Evolutionary conservation across 2,888 invertebrate genomes (phyloP).

Genomic region (Zelleria hepariella): DNA sequence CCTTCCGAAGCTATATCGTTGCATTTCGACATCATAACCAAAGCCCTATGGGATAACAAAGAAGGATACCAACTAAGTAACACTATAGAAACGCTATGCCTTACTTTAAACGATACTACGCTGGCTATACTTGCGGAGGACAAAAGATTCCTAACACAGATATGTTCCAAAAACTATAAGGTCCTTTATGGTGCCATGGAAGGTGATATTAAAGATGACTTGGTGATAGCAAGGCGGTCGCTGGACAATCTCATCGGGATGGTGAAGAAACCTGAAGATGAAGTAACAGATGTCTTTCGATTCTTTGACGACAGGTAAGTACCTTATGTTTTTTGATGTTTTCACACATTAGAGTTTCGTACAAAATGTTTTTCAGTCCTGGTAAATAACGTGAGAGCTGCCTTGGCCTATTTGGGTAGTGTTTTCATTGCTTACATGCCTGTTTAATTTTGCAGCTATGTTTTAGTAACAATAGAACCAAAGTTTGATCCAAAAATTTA

Average conservation of each 20-base stretch:
- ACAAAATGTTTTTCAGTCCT: background rate
- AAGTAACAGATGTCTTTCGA: constrained; percentile 27
- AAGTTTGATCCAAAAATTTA: no score
- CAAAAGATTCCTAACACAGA: constrained; percentile 32
- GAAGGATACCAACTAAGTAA: constrained; percentile 33
- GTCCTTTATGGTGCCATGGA: constrained; percentile 33
- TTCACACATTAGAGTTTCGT: background rate
- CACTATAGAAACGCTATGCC: constrained; percentile 34
- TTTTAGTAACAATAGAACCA: no score
- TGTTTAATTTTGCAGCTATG: no score
- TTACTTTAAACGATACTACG: constrained; percentile 30
- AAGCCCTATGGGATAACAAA: constrained; percentile 34
- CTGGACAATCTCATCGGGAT: constrained; percentile 31
- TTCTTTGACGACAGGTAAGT: constrained; percentile 43
- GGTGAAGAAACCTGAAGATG: constrained; percentile 20
- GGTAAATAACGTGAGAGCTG: no score
- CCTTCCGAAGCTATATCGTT: constrained; percentile 40
- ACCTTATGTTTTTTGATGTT: background rate
- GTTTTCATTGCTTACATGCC: no score
- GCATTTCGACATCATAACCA: constrained; percentile 51
- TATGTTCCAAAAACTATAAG: constrained; percentile 45
- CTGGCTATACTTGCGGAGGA: constrained; percentile 36
- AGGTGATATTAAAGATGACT: constrained; percentile 28
- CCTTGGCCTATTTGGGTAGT: no score
- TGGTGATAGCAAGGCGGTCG: constrained; percentile 26